These are phyloP conservation scores for Drosophila miranda DNA, from an alignment of 1,140 invertebrate species.

Conservation along the genomic window DNA sequence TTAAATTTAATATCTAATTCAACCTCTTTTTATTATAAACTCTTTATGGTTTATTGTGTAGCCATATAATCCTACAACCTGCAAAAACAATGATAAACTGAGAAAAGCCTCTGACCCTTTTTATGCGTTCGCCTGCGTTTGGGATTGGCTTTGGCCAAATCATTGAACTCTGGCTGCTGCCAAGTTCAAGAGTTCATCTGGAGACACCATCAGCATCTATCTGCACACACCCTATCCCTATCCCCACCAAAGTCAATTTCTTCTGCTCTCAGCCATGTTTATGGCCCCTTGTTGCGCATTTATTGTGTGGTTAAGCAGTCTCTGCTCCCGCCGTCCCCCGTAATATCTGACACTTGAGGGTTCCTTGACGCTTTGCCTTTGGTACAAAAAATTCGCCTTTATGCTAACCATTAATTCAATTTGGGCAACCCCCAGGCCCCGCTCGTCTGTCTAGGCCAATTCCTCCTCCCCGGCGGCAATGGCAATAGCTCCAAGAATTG, in stretches of 20 bases:
- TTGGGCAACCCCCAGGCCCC: constrained; percentile 15
- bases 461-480: background rate
- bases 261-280: constrained; percentile 2
- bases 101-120: constrained; percentile 44
- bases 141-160: constrained; percentile 43
- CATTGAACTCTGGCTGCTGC: constrained; percentile 64
- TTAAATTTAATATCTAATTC: too few species aligned
- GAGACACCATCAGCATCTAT: constrained; percentile 45
- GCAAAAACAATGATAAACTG: too few species aligned
- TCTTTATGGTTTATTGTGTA: too few species aligned
- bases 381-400: constrained; percentile 53
- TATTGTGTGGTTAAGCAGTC: constrained; percentile 63
- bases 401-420: constrained; percentile 70
- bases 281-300: constrained; percentile 72
- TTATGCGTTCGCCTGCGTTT: constrained; percentile 4
- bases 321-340: constrained; percentile 13
- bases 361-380: constrained; percentile 64
- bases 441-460: background rate
- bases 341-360: constrained; percentile 53
- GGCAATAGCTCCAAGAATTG: constrained; percentile 33
- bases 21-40: too few species aligned
- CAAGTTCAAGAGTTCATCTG: constrained; percentile 74
- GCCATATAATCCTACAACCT: too few species aligned
- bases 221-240: constrained; percentile 25
- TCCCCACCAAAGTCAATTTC: background rate